Evolutionary conservation across 2,888 invertebrate genomes (phyloP), one percentile per base, ranked within the genome.

Genomic region (Sesamia inferens): DNA sequence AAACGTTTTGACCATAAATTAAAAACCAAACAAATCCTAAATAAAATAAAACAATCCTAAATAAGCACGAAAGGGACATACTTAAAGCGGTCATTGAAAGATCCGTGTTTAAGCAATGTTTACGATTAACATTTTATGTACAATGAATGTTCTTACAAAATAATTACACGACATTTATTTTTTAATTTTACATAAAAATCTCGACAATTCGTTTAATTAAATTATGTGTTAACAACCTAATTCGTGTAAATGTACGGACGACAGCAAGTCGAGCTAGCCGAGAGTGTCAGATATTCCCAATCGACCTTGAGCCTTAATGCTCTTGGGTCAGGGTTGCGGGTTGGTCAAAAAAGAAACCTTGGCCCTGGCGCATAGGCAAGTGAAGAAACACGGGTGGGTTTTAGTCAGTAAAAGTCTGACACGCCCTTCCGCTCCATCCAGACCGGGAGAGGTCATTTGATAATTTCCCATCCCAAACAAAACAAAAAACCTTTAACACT

Each of bases 61-160:
- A 42, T 19, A 54, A 44, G 4, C n/a, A 31, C 4, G 42, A 14
- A 51, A n/a, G 0, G 31, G 11, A 31, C 3, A 51, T 57, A 31
- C 31, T 31, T 31, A 31, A 31, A 31, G 2, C 16, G 6, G 47
- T 24, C 10, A 42, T 42, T 65, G 44, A 76, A 55, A 24, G 5
- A 14, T 11, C 39, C 16, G 14, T 51, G 5, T 48, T 58, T 22
- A 24, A n/a, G 16, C 24, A 31, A 24, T n/a, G 19, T 58, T n/a
- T 11, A 68, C 11, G n/a, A 47, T 24, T 22, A 24, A 31, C n/a
- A 54, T 11, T 31, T 14, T 68, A 31, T 2, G 42, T 59, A 47
- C 19, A 48, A 57, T 57, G 24, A 51, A 66, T 51, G 48, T 51
- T 22, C 7, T 31, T 4, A n/a, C 24, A 42, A 65, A 76, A 39